These are phyloP conservation scores for Ellobium chinense DNA, from an alignment of 2,888 invertebrate species.

Conservation along the genomic window DNA sequence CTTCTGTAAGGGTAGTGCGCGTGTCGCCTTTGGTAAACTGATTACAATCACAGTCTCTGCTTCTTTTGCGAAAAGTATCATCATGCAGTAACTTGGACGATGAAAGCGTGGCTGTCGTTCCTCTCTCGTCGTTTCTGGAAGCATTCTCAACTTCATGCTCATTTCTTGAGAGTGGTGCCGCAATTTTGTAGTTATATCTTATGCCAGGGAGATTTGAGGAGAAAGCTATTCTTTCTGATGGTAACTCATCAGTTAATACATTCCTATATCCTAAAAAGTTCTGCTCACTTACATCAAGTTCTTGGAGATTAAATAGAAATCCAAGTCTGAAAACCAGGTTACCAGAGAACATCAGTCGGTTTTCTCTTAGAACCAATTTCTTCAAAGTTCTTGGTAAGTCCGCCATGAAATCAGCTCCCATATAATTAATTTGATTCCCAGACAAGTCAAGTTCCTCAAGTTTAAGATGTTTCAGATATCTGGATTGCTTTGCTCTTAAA, in stretches of 20 bases:
- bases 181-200: too few relatives aligned
- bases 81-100: too few relatives aligned
- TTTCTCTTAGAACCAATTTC: constrained; percentile 2
- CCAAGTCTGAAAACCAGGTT: not conserved
- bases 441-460: constrained; percentile 4
- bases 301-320: not conserved
- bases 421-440: not conserved
- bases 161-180: too few relatives aligned
- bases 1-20: too few relatives aligned
- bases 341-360: not conserved
- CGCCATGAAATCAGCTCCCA: not conserved
- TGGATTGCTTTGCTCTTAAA: not conserved
- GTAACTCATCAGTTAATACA: too few relatives aligned
- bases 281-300: not conserved
- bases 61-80: too few relatives aligned
- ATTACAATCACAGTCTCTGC: too few relatives aligned
- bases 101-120: too few relatives aligned
- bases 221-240: too few relatives aligned
- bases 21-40: too few relatives aligned
- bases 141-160: too few relatives aligned
- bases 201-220: not conserved
- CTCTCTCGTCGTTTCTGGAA: too few relatives aligned
- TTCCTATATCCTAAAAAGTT: not conserved
- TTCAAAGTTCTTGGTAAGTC: not conserved
- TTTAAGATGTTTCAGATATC: not conserved